Base-by-base conservation (phyloP, 2,888 invertebrate species). In the Nyleta sp. region DNA sequence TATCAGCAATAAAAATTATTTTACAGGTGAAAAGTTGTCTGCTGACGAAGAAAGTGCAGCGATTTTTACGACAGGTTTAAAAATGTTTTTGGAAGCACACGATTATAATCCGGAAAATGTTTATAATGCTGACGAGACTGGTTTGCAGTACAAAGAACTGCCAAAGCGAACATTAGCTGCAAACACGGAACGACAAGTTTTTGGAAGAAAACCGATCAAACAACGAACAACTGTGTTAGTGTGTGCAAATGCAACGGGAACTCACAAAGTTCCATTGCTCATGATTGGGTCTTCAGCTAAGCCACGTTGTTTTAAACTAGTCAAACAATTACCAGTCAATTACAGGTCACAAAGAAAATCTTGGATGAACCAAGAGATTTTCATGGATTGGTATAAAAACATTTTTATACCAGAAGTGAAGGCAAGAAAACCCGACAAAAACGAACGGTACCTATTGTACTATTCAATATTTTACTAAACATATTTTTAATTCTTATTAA, bases 361-460 rank as follows among this genome's bases (percentile, higher is more conserved):
- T 1, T 50, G 28, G 50, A 50, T 50, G 28, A 50, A 50, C 15
- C 10, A 1, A 15, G 46, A 22, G 15, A 2, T 50, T 6, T 52
- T 52, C n/a, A 1, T 18, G 2, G 2, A 52, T 2, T 52, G 52
- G 33, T 52, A 52, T 18, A 33, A 52, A 18, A 18, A 31, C 13
- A 52, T 11, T 18, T 52, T 52, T 17, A 13, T 52, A 2, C 52
- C 52, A 4, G 2, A 11, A 2, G 11, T 52, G 3, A 52, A 33
- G 6, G 6, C 31, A 1, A 52, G 33, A 11, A 52, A 52, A 33
- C 52, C 52, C 10, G 52, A 17, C 2, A 5, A 6, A n/a, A 17
- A 52, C n/a, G 52, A 52, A 52, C 2, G n/a, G 52, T 52, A 46
- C 5, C 28, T 28, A 28, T 28, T 28, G 28, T 28, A 28, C n/a